A percentile compares a stretch with the other conserved stretches of the same genome.
phyloP scores from a whole-genome alignment of 2,113 vertebrate genomes.

The Oncorhynchus mykiss region DNA sequence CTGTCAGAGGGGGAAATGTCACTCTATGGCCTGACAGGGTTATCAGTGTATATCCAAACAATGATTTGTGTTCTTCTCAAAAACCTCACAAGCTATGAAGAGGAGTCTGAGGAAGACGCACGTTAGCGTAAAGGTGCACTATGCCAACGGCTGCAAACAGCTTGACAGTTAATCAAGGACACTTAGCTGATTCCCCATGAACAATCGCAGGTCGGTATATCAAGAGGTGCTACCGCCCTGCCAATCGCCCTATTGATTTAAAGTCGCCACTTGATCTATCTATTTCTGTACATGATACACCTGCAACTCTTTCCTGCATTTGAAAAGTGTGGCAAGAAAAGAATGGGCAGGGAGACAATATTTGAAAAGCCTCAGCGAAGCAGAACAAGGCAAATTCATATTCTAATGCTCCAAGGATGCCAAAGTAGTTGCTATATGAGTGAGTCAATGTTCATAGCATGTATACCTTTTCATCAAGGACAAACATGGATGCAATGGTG shows the following conservation, averaged over 20 bases:
- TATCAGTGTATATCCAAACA: background rate
- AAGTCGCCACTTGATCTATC: conserved; percentile 45
- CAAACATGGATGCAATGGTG: too few relatives aligned
- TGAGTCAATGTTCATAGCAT: too few relatives aligned
- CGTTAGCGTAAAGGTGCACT: background rate
- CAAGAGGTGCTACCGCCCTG: conserved; percentile 28
- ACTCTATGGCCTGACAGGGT: background rate
- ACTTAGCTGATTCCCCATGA: conserved; percentile 61
- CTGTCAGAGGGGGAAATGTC: background rate
- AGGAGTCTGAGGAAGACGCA: background rate
- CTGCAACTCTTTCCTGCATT: conserved; percentile 16
- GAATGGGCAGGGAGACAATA: background rate
- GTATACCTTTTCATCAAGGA: too few relatives aligned
- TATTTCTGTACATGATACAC: conserved; percentile 58
- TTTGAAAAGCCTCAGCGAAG: background rate
- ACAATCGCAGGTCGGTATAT: conserved; percentile 40
- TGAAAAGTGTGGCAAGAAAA: background rate
- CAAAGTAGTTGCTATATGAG: too few relatives aligned
- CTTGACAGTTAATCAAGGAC: conserved; percentile 43
- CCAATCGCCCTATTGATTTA: conserved; percentile 55
- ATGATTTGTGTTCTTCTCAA: background rate
- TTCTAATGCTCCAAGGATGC: too few relatives aligned
- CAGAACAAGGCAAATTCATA: background rate
- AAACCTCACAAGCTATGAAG: background rate
- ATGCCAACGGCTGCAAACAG: background rate